Evolutionary conservation across 2,113 vertebrate species (phyloP), one percentile per base, ranked within the genome.

Genomic region (Psilopsiagon aurifrons): DNA sequence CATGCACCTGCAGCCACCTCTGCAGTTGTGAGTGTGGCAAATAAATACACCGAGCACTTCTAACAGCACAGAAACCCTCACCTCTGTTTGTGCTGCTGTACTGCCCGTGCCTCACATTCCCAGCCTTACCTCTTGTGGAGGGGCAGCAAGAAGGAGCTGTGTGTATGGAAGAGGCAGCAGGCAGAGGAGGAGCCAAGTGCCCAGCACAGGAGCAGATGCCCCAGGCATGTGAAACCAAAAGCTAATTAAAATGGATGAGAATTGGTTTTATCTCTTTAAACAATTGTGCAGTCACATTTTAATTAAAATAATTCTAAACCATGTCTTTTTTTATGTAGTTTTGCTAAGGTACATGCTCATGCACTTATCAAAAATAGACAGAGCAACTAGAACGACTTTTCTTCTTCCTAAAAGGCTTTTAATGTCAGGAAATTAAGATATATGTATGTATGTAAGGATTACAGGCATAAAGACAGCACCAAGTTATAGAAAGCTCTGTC

Each of bases 221-320:
- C 64, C 76, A 83, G 76, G 71, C 91, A 27, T 43, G 37, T 68
- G 63, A 54, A 90, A 87, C 55, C 3, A 20, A 54, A 88, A n/a
- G 20, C 78, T 90, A 92, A 96, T 94, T 86, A 92, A 95, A 93
- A 92, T n/a, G 57, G 87, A 91, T 62, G 28, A 85, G 90, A 83
- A 88, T 81, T 93, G 90, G 86, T 95, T 97, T 96, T 93, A 90
- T 95, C 92, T 93, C 87, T 70, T 96, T 83, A 85, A 94, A 88
- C 79, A 96, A 96, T 92, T 94, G 93, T n/a, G 55, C 1, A 1
- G 94, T 90, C 64, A 49, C 68, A 67, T 86, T 96, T 94, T 88
- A 96, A 97, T 94, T 96, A 95, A 96, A 96, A 80, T 43, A 63
- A 85, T 63, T 57, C 73, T 24, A 37, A 74, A 74, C 29, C 1